phyloP scores from a whole-genome alignment of 2,113 vertebrate genomes.

The Perca flavescens region DNA sequence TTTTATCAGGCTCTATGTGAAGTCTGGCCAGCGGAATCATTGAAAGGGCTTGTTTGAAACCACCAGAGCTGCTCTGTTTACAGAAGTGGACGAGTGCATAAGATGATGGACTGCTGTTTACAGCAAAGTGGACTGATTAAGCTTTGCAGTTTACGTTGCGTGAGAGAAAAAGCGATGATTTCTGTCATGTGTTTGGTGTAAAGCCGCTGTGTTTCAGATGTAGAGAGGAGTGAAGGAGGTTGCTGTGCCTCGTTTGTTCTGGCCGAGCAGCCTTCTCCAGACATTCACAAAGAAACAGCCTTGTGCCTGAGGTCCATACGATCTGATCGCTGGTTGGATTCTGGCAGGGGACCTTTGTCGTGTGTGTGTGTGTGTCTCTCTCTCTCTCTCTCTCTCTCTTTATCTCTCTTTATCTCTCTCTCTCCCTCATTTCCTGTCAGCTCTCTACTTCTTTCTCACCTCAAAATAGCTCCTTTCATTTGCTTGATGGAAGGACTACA shows the following conservation, averaged over 20 bases:
- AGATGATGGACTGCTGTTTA: neutral
- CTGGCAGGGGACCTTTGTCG: too few relatives aligned
- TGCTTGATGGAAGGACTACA: neutral
- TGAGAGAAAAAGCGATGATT: too few relatives aligned
- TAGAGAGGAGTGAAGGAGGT: neutral
- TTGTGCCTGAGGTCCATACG: too few relatives aligned
- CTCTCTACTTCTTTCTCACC: too few relatives aligned
- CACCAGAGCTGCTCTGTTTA: slow-evolving; percentile 23
- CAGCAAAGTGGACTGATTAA: neutral
- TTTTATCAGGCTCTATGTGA: neutral
- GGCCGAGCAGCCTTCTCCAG: neutral
- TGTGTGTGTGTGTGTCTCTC: too few relatives aligned
- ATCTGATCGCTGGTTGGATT: too few relatives aligned
- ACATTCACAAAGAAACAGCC: neutral
- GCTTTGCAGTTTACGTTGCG: neutral
- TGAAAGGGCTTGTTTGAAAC: neutral
- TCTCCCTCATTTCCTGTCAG: neutral
- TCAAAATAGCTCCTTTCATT: neutral
- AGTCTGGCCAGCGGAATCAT: neutral
- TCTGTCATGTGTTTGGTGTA: neutral
- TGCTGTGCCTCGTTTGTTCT: neutral
- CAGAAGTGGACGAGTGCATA: neutral
- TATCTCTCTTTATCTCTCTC: too few relatives aligned
- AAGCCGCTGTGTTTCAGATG: neutral
- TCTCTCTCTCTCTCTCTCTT: too few relatives aligned